These are phyloP conservation scores for Brachylomia viminalis DNA, from an alignment of 2,888 invertebrate genomes.

Conservation along the genomic window DNA sequence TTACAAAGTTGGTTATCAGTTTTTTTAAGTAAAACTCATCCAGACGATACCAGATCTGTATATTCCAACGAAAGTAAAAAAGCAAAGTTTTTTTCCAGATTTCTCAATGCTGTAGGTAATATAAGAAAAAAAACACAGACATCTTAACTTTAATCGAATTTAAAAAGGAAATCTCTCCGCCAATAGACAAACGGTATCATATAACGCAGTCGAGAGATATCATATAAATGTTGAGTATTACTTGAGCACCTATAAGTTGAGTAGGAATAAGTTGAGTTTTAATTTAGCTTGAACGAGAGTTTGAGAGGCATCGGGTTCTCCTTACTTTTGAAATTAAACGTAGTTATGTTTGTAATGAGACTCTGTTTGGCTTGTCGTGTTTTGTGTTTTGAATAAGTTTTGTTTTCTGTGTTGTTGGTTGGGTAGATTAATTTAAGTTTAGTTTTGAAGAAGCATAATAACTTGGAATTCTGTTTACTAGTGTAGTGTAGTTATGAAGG, in stretches of 20 bases:
- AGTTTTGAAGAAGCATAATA: not conserved
- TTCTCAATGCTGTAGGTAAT: not conserved
- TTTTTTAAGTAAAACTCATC: not conserved
- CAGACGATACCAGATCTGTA: not conserved
- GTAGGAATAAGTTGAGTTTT: conserved; percentile 64
- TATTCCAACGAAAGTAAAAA: not conserved
- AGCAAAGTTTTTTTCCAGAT: not conserved
- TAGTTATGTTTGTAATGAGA: conserved; percentile 68
- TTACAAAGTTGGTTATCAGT: not conserved
- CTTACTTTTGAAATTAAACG: conserved; percentile 72
- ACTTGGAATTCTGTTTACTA: not conserved
- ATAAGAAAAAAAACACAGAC: not conserved
- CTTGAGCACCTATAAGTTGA: conserved; percentile 51
- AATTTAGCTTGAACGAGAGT: conserved; percentile 70
- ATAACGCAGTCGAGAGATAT: conserved; percentile 59
- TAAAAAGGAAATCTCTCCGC: conserved; percentile 34
- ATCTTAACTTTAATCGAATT: conserved; percentile 31
- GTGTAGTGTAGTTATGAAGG: too few species aligned
- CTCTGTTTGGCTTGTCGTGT: conserved; percentile 58
- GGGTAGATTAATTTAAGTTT: conserved; percentile 13
- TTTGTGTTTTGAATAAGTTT: conserved; percentile 60
- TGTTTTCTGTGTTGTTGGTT: conserved; percentile 33
- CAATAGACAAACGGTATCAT: conserved; percentile 52
- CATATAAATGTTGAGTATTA: conserved; percentile 65
- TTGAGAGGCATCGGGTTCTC: conserved; percentile 69